Base-by-base conservation (phyloP, 2,113 vertebrate genomes). In the Vulpes vulpes region DNA sequence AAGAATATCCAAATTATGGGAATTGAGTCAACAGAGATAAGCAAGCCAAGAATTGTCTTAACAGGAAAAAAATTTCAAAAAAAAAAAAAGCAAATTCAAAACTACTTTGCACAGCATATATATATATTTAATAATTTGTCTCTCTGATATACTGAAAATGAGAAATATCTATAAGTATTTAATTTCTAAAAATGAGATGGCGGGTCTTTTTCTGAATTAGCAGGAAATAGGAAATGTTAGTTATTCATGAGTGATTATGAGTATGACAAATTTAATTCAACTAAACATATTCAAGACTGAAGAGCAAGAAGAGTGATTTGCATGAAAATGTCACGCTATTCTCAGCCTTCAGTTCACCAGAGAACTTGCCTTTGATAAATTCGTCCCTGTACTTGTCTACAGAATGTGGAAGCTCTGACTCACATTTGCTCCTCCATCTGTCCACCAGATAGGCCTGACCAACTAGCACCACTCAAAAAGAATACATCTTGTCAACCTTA, bases 191-290 rank as follows among this genome's bases (percentile, higher is more conserved):
- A 86, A 59, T 32, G 22, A 84, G 15, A 80, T 51, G 25, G 11
- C 64, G 25, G 2, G 19, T 15, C 49, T 89, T 91, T 74, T 83
- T 49, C 64, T 69, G 49, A 87, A 91, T 87, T 64, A 83, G 30
- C 69, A 96, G 67, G 55, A 71, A 94, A 88, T 8, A 49, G 32
- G 5, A 76, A 95, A 67, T 74, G 25, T 60, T 60, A 62, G 25
- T 79, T 78, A 81, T 81, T 84, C 49, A 55, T 81, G 59, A 87
- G 23, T 78, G 30, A 95, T 81, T 88, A 22, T 94, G 57, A 96
- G 4, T 30, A n/a, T 55, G 64, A 71, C 25, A 88, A 89, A 93
- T 71, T 88, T 87, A 83, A 90, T 49, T 59, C 64, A 95, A 81
- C 55, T 57, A 23, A 81, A 76, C 51, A 76, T 59, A 78, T 78